Evolutionary conservation across 2,113 vertebrate species (phyloP), one percentile per base, ranked within the genome.

Genomic region (Tachuris rubrigastra): DNA sequence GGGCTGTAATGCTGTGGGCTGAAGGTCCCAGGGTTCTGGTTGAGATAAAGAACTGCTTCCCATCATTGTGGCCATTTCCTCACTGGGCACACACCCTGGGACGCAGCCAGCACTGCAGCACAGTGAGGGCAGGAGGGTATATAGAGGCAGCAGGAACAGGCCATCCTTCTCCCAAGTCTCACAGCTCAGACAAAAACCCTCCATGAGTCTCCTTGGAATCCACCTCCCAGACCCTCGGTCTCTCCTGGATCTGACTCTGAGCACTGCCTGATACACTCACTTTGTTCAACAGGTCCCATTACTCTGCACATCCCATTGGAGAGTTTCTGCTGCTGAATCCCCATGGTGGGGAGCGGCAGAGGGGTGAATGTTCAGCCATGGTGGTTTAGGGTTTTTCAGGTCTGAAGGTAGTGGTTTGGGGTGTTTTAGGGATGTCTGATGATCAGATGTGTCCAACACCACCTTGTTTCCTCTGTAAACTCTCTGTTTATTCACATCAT

Each of bases 341-440:
- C 49, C 2, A 2, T 2, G 16, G 10, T 1, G 6, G 5, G 3
- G 12, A 21, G 69, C 2, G 0, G 42, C 50, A n/a, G 41, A 85
- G 42, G 27, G 7, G 12, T 30, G 44, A 66, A 20, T 27, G 60
- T 47, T 74, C 73, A 66, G 35, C n/a, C 2, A 0, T 12, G 28
- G 9, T 23, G 35, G 22, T 46, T 74, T 46, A 53, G 85, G 35
- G 19, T 4, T 62, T 76, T 62, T 25, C 14, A 4, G 14, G 20
- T 75, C 28, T 35, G 53, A 53, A 20, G 21, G 30, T 47, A 25
- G 8, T 56, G 30, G n/a, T 41, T 25, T 58, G n/a, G 20, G 25
- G 7, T 37, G 66, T 17, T 59, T 35, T n/a, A 31, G 77, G 75
- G 25, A 14, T 68, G 25, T 24, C 41, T 55, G 41, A 47, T 41